phyloP scores from a whole-genome alignment of 2,888 invertebrate species.

The Mellilla xanthometata region DNA sequence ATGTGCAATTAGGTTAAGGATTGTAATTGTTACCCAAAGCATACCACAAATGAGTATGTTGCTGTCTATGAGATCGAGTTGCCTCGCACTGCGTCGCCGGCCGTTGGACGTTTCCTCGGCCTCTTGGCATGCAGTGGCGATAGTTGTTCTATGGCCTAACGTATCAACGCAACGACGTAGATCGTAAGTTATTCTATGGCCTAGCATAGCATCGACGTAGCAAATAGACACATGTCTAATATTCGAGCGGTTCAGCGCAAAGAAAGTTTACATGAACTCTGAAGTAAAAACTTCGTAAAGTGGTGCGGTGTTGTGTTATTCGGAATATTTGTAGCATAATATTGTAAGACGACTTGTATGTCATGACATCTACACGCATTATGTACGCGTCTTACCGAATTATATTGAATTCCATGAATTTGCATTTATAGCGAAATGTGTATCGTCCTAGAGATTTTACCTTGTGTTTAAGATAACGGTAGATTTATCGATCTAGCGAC shows the following conservation, averaged over 20 bases:
- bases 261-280: slow-evolving; percentile 16
- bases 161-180: background rate
- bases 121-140: slow-evolving; percentile 38
- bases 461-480: slow-evolving; percentile 75
- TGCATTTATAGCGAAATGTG: slow-evolving; percentile 81
- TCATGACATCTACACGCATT: slow-evolving; percentile 18
- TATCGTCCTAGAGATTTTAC: slow-evolving; percentile 81
- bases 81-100: slow-evolving; percentile 28
- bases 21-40: slow-evolving; percentile 77
- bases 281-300: slow-evolving; percentile 26
- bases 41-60: slow-evolving; percentile 57
- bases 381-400: slow-evolving; percentile 60
- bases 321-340: slow-evolving; percentile 76
- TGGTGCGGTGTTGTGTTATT: slow-evolving; percentile 51
- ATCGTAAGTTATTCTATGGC: background rate
- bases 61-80: slow-evolving; percentile 39
- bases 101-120: slow-evolving; percentile 25
- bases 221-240: slow-evolving; percentile 24
- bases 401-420: slow-evolving; percentile 82
- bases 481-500: slow-evolving; percentile 59
- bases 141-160: background rate
- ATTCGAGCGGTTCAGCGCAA: slow-evolving; percentile 9
- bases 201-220: slow-evolving; percentile 1
- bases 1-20: slow-evolving; percentile 73
- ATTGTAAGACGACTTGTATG: slow-evolving; percentile 60